Conservation (phyloP, 2,888 invertebrate genomes). For the Drosophila subsilvestris region DNA sequence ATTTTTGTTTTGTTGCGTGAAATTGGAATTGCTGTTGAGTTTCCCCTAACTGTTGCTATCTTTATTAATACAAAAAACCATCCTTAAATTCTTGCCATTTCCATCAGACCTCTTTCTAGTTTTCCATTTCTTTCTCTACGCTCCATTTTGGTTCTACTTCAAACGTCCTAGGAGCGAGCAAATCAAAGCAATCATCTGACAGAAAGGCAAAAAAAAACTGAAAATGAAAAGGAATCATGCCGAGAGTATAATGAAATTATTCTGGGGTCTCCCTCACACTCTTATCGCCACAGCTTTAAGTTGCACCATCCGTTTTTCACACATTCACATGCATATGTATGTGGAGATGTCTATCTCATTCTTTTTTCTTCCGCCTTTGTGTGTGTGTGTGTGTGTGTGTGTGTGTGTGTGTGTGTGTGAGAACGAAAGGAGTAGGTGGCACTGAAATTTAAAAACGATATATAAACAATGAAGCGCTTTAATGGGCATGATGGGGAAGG, state of each 20-base stretch:
- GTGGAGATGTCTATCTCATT: slow-evolving; percentile 9
- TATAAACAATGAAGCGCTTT: slow-evolving; percentile 60
- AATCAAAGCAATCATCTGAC: not conserved
- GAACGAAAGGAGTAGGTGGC: slow-evolving; percentile 8
- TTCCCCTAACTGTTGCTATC: no score
- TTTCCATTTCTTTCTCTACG: slow-evolving; percentile 59
- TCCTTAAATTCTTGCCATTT: no score
- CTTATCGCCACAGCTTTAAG: not conserved
- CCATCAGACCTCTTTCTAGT: slow-evolving; percentile 47
- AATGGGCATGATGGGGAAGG: slow-evolving; percentile 35
- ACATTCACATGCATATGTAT: not conserved
- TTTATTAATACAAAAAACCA: no score
- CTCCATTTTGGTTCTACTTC: slow-evolving; percentile 42
- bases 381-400: not conserved
- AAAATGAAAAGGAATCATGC: not conserved
- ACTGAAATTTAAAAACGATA: slow-evolving; percentile 64
- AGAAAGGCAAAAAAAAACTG: not conserved
- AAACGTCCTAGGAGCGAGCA: not conserved
- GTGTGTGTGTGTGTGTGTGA: slow-evolving; percentile 3
- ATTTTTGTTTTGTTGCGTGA: no score
- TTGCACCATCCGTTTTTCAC: not conserved
- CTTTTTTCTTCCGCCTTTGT: not conserved
- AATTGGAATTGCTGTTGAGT: no score
- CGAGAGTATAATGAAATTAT: slow-evolving; percentile 35
- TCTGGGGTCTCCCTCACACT: not conserved